Percentiles rank a stretch among this genome's conserved stretches.
Conservation (phyloP, 2,888 invertebrate species). For the Euzophera pinguis region DNA sequence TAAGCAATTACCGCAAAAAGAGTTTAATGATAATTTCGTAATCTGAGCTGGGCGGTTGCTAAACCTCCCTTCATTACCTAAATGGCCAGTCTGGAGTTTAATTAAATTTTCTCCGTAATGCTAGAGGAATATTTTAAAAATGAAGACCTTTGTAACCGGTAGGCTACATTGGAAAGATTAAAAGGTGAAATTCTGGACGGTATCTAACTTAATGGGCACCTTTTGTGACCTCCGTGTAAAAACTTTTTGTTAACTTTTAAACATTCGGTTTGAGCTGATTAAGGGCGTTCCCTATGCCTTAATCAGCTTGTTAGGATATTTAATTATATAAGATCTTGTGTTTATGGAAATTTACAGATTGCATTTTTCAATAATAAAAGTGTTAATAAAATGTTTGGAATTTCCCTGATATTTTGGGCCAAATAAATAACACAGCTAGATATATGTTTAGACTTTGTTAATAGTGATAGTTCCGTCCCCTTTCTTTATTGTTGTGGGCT, state of each 20-base stretch:
- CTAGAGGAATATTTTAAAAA: conserved; percentile 41
- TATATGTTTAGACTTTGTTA: too few relatives aligned
- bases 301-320: too few relatives aligned
- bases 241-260: neutral
- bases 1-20: conserved; percentile 32
- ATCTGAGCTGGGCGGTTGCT: conserved; percentile 30
- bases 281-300: too few relatives aligned
- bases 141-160: conserved; percentile 31
- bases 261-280: neutral
- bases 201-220: conserved; percentile 14
- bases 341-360: too few relatives aligned
- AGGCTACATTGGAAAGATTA: conserved; percentile 26
- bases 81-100: conserved; percentile 53
- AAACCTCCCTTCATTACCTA: conserved; percentile 40
- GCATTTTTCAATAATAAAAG: too few relatives aligned
- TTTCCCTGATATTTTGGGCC: too few relatives aligned
- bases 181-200: conserved; percentile 19
- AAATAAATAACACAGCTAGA: too few relatives aligned
- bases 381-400: too few relatives aligned
- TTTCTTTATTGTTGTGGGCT: too few relatives aligned
- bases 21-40: conserved; percentile 43
- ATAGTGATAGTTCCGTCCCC: too few relatives aligned
- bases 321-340: too few relatives aligned
- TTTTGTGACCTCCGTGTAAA: neutral
- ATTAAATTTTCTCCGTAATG: conserved; percentile 52